Percentiles rank a stretch among this genome's conserved stretches.
phyloP scores from a whole-genome alignment of 1,140 invertebrate genomes.

The Drosophila sulfurigaster region DNA sequence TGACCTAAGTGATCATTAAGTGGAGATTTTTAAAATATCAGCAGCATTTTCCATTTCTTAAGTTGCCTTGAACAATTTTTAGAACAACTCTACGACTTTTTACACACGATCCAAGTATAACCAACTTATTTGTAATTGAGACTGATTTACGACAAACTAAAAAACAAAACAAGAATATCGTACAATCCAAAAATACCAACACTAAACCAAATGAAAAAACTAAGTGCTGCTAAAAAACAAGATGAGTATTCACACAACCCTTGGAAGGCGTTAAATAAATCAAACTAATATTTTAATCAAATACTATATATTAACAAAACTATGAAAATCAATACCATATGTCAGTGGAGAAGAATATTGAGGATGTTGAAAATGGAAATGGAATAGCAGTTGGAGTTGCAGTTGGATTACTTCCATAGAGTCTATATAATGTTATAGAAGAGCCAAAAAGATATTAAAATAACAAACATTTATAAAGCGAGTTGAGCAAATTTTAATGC shows the following conservation, averaged over 20 bases:
- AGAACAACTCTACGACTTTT: constrained; percentile 70
- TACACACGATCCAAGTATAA: constrained; percentile 75
- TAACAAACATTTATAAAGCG: constrained; percentile 42
- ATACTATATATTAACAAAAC: constrained; percentile 50
- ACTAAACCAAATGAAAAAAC: constrained; percentile 21
- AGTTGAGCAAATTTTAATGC: constrained; percentile 82
- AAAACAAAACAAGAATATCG: constrained; percentile 26
- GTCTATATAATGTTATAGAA: constrained; percentile 71
- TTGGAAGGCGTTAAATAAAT: constrained; percentile 45
- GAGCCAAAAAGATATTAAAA: constrained; percentile 39
- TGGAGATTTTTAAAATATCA: constrained; percentile 5
- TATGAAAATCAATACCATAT: constrained; percentile 41
- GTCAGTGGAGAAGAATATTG: constrained; percentile 30
- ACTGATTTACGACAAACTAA: constrained; percentile 75
- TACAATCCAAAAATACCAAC: constrained; percentile 44
- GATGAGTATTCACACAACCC: background rate
- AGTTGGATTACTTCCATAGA: constrained; percentile 48
- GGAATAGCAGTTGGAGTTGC: constrained; percentile 34
- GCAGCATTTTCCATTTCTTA: constrained; percentile 75
- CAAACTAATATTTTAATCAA: constrained; percentile 76
- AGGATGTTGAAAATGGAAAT: background rate
- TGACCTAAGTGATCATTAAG: constrained; percentile 77
- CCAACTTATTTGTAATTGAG: constrained; percentile 83
- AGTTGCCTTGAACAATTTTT: constrained; percentile 73
- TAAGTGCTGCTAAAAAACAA: constrained; percentile 33